These are phyloP conservation scores for Platycercus adscitus DNA, from an alignment of 2,113 vertebrate species.

Conservation along the genomic window DNA sequence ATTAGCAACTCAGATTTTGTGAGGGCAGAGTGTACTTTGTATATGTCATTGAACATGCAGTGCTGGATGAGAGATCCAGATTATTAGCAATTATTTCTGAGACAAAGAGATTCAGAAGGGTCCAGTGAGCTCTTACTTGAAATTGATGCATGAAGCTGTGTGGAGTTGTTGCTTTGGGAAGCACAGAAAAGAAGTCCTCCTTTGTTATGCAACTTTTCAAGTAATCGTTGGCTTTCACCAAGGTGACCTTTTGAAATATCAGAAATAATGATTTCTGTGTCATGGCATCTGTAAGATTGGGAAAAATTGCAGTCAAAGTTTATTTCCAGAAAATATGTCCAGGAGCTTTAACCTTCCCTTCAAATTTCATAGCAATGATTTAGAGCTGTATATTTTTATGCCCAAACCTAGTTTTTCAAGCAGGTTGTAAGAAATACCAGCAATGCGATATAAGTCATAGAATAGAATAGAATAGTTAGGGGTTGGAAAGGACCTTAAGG, in stretches of 20 bases:
- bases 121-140: not conserved
- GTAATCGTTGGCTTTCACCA: not conserved
- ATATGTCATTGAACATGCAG: not conserved
- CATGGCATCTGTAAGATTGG: slow-evolving; percentile 6
- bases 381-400: slow-evolving; percentile 46
- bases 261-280: slow-evolving; percentile 19
- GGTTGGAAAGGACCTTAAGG: too few relatives aligned
- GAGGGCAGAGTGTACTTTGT: not conserved
- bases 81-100: slow-evolving; percentile 1
- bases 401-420: not conserved
- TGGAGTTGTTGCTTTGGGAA: not conserved
- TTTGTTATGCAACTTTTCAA: not conserved
- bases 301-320: slow-evolving; percentile 30
- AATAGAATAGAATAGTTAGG: too few relatives aligned
- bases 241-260: slow-evolving; percentile 7
- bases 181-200: not conserved
- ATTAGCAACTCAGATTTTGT: not conserved
- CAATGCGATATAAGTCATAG: slow-evolving; percentile 18
- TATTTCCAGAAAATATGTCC: slow-evolving; percentile 56
- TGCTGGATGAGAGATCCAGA: not conserved
- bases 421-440: slow-evolving; percentile 3
- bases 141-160: not conserved
- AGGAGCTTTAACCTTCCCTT: slow-evolving; percentile 60
- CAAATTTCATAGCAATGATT: slow-evolving; percentile 45
- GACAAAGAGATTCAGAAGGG: not conserved